phyloP scores from a whole-genome alignment of 2,888 invertebrate species.

The Bursaphelenchus okinawaensis region DNA sequence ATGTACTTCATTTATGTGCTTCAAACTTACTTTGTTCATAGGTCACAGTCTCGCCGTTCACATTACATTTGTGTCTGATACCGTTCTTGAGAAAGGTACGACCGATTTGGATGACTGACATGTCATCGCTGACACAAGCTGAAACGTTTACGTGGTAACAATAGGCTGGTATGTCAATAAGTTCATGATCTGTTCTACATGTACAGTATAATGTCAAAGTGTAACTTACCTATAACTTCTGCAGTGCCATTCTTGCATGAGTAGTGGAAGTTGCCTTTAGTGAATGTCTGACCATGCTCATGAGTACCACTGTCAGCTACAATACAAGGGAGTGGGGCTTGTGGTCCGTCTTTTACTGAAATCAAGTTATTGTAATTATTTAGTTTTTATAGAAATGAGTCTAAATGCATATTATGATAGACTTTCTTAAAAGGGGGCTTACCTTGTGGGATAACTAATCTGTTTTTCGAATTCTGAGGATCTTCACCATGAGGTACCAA shows the following conservation, averaged over 20 bases:
- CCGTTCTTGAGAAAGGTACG: conserved; percentile 46
- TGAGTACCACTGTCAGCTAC: conserved; percentile 46
- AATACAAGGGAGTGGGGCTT: conserved; percentile 51
- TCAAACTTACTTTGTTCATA: conserved; percentile 47
- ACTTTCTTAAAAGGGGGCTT: conserved; percentile 1
- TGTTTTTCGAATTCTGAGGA: conserved; percentile 36
- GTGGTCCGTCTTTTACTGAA: conserved; percentile 35
- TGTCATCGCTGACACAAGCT: conserved; percentile 54
- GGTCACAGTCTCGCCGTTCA: conserved; percentile 49
- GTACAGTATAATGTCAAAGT: too few relatives aligned
- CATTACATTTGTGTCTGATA: conserved; percentile 47
- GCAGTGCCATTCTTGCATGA: conserved; percentile 54
- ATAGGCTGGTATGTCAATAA: background rate
- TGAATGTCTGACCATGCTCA: conserved; percentile 54
- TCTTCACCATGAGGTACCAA: conserved; percentile 50
- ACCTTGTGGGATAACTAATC: conserved; percentile 51
- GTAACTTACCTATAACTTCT: conserved; percentile 50
- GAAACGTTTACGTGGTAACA: conserved; percentile 4
- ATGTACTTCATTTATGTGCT: conserved; percentile 7
- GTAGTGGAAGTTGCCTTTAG: conserved; percentile 55
- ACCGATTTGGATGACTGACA: conserved; percentile 51
- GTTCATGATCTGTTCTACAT: background rate
- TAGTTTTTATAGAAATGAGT: background rate
- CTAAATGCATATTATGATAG: background rate
- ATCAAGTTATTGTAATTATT: background rate